Evolutionary conservation across 2,888 invertebrate species (phyloP), one percentile per base, ranked within the genome.

Genomic region (Flabesymbios commensalis): DNA sequence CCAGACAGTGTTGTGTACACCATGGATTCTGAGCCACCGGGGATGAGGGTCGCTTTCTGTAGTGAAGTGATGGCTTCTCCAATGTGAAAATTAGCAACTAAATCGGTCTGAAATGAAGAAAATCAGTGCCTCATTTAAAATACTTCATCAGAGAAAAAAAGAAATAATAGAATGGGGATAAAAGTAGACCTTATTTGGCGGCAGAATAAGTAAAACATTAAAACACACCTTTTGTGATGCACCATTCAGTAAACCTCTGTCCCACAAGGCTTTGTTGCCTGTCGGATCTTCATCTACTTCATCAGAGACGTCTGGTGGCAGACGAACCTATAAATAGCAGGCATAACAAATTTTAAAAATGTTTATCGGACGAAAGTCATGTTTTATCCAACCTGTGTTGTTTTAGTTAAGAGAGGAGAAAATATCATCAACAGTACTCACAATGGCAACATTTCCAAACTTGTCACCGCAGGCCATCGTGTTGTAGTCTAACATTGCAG

Each of bases 251-350:
- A 95, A 86, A 63, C 97, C 93, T 85, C 86, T 81, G 74, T 88
- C 88, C 98, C 98, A 99, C 0, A 99, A 85, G 0, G 97, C 94
- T 82, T 97, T 96, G 77, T 95, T 96, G 47, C 98, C 98, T 0
- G 98, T 98, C 0, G 98, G 99, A 84, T 99, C 99, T 84, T 99
- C 99, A 81, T 99, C 98, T 0, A 99, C 95, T 79, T 99, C 98
- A 83, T 99, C 99, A 29, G 91, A 92, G 1, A 95, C 91, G 61
- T 93, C 93, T 57, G 90, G 88, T 0, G 98, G 94, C 58, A 83
- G 66, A 4, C 81, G 74, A 22, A 78, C 75, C 81, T 81, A 67
- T 3, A 66, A 55, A 53, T 22, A 33, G 45, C 5, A 14, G 39
- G 10, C 39, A 36, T 14, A 45, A 14, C 14, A 10, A 39, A 39